Percentiles rank a stretch among this genome's conserved stretches.
These are phyloP conservation scores for Strix aluco DNA, from an alignment of 2,113 vertebrate genomes.

Conservation along the genomic window DNA sequence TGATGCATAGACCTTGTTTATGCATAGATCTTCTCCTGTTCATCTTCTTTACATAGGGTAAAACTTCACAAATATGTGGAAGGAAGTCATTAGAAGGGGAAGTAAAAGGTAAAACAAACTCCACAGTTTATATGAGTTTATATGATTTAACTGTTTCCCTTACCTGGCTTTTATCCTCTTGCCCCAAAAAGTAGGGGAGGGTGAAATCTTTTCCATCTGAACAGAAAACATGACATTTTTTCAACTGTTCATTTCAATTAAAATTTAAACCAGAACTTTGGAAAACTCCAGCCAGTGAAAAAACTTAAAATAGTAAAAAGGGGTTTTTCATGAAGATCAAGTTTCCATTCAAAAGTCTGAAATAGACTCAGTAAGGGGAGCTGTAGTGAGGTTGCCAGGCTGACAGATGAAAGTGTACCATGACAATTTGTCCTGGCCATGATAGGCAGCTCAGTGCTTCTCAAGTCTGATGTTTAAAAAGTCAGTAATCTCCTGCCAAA, in stretches of 20 bases:
- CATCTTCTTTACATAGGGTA: background rate
- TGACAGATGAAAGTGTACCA: background rate
- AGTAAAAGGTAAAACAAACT: background rate
- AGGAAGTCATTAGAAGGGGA: background rate
- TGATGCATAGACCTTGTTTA: background rate
- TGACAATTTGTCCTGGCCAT: background rate
- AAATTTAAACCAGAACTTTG: background rate
- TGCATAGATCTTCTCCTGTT: background rate
- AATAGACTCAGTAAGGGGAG: background rate
- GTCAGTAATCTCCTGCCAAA: background rate
- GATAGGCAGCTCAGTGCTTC: background rate
- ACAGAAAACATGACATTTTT: background rate
- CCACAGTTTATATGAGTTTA: background rate
- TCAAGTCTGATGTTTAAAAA: background rate
- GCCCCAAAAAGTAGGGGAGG: fast-evolving
- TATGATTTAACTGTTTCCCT: background rate
- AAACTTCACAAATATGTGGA: background rate
- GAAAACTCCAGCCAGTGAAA: background rate
- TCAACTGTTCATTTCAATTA: background rate
- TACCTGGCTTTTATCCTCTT: background rate
- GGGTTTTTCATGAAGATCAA: background rate
- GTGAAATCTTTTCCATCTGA: background rate
- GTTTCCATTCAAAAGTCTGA: background rate
- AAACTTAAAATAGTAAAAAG: background rate
- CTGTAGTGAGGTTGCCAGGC: background rate